These are phyloP conservation scores for Streblospio benedicti DNA, from an alignment of 1,140 invertebrate genomes.

Conservation along the genomic window DNA sequence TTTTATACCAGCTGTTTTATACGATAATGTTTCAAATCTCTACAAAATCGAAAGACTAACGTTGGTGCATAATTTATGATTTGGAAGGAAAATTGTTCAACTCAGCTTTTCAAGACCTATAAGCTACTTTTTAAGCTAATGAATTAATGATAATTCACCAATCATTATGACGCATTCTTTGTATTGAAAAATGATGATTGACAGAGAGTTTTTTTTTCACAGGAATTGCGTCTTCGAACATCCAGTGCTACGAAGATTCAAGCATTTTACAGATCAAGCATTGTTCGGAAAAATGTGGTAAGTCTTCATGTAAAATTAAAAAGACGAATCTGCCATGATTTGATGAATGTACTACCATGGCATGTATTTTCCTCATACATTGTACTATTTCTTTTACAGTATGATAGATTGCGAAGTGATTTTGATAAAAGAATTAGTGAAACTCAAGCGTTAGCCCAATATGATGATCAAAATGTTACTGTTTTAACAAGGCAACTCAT, in stretches of 20 bases:
- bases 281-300: conserved; percentile 60
- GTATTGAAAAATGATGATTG: not conserved
- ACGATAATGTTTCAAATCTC: not conserved
- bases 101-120: not conserved
- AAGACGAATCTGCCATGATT: not conserved
- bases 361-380: not conserved
- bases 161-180: not conserved
- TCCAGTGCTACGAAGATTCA: conserved; percentile 68
- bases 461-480: conserved; percentile 47
- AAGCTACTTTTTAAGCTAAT: not conserved
- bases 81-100: not conserved
- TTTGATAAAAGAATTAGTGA: conserved; percentile 42
- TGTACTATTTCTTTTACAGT: not conserved
- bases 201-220: conserved; percentile 17
- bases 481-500: conserved; percentile 42
- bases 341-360: not conserved
- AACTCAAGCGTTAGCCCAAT: conserved; percentile 59
- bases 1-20: not conserved
- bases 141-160: not conserved
- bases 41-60: not conserved
- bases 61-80: not conserved
- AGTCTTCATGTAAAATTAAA: conserved; percentile 27
- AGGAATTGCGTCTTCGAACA: conserved; percentile 52
- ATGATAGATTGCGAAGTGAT: not conserved
- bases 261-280: conserved; percentile 66